A percentile compares a stretch with the other conserved stretches of the same genome.
These are phyloP conservation scores for Euplagia quadripunctaria DNA, from an alignment of 2,888 invertebrate species.

Conservation along the genomic window DNA sequence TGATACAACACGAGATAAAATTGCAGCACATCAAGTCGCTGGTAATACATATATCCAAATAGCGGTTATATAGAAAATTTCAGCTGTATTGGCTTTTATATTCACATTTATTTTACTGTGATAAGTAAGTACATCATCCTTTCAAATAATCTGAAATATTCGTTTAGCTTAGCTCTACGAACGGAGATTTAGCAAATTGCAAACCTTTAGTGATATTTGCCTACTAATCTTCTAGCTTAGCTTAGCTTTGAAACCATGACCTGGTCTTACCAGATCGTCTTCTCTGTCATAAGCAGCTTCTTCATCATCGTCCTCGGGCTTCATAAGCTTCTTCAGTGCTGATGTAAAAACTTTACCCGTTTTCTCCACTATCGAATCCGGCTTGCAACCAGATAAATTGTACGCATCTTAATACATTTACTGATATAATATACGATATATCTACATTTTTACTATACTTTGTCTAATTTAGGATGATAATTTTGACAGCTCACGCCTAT, in stretches of 20 bases:
- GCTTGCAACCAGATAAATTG: conserved; percentile 73
- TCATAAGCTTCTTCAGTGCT: conserved; percentile 85
- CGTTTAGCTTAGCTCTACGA: background rate
- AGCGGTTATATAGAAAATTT: background rate
- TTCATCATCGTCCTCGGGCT: conserved; percentile 82
- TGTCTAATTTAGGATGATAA: no score
- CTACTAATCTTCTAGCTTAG: background rate
- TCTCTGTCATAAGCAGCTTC: conserved; percentile 90
- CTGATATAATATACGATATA: background rate
- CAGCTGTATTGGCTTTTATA: background rate
- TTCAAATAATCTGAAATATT: background rate
- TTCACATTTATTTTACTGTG: background rate
- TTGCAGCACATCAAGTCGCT: background rate
- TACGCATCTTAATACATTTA: conserved; percentile 12
- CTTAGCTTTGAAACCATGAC: conserved; percentile 23
- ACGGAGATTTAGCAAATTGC: background rate
- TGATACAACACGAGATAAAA: background rate
- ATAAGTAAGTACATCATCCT: background rate
- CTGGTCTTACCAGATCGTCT: conserved; percentile 90
- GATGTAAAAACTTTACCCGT: conserved; percentile 83
- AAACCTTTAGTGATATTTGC: background rate
- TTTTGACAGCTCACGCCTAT: no score
- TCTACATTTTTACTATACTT: no score
- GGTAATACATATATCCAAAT: background rate
- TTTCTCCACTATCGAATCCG: conserved; percentile 88